Conservation (phyloP, 2,113 vertebrate species). For the Eidolon helvum region DNA sequence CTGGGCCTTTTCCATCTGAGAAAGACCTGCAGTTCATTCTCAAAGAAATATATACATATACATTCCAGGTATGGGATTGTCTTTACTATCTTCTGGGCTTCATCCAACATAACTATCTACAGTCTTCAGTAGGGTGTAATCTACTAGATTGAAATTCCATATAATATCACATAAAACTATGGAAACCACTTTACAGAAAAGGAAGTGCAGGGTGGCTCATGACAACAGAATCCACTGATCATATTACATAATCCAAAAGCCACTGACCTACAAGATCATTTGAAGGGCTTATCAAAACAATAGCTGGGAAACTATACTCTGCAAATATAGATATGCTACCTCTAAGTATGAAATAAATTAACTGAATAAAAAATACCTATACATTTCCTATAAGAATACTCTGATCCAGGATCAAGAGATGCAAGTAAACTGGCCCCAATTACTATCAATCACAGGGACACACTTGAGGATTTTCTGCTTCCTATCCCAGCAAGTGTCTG, state of each 20-base stretch:
- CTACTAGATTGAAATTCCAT: background rate
- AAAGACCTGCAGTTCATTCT: background rate
- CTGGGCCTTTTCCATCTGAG: background rate
- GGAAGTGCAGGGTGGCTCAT: background rate
- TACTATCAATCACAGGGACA: background rate
- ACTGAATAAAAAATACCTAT: background rate
- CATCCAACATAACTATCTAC: background rate
- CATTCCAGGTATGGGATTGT: background rate
- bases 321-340: background rate
- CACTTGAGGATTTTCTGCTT: background rate
- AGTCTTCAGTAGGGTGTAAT: background rate
- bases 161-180: background rate
- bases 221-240: background rate
- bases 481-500: background rate
- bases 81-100: background rate
- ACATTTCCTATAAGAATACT: background rate
- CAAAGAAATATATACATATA: background rate
- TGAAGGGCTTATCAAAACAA: background rate
- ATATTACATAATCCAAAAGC: background rate
- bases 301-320: background rate
- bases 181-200: background rate
- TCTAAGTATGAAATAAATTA: background rate
- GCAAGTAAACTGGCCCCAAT: background rate
- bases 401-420: background rate
- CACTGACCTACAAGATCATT: background rate